Conservation (phyloP, 2,888 invertebrate species). For the Scotopteryx bipunctaria region DNA sequence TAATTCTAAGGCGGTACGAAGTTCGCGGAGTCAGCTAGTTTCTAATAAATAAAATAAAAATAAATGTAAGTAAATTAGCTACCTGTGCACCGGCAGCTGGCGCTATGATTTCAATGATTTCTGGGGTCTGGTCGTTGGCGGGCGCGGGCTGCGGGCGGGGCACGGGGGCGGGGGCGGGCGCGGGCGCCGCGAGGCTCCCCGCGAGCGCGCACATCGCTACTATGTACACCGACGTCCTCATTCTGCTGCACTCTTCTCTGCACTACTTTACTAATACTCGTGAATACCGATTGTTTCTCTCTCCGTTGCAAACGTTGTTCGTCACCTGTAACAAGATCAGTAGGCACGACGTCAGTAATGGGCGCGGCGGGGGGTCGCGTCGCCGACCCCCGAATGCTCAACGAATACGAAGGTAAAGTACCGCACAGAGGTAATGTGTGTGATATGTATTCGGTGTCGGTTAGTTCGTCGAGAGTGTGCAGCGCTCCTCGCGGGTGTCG, state of each 20-base stretch:
- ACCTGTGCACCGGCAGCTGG: conserved; percentile 79
- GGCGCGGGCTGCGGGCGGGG: conserved; percentile 49
- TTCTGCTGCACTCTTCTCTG: conserved; percentile 35
- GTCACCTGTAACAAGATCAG: conserved; percentile 43
- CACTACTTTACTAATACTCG: conserved; percentile 14
- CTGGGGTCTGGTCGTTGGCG: conserved; percentile 67
- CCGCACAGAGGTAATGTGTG: conserved; percentile 15
- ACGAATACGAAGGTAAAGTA: conserved; percentile 20
- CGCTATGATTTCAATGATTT: conserved; percentile 80
- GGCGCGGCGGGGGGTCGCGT: neutral
- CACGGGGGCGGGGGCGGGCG: conserved; percentile 50
- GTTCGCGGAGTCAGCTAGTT: too few species aligned
- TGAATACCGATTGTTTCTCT: conserved; percentile 31
- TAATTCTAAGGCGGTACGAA: too few species aligned
- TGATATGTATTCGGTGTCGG: neutral
- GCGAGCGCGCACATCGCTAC: conserved; percentile 35
- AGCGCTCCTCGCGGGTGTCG: neutral
- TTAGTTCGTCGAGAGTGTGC: neutral
- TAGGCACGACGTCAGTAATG: conserved; percentile 5
- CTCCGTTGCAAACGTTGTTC: conserved; percentile 44
- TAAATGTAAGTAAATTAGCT: too few species aligned
- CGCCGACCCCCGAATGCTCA: neutral
- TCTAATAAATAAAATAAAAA: too few species aligned
- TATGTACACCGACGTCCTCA: conserved; percentile 54
- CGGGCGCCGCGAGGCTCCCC: conserved; percentile 45